Base-by-base conservation (phyloP, 2,888 invertebrate species). In the Thecophora atra region DNA sequence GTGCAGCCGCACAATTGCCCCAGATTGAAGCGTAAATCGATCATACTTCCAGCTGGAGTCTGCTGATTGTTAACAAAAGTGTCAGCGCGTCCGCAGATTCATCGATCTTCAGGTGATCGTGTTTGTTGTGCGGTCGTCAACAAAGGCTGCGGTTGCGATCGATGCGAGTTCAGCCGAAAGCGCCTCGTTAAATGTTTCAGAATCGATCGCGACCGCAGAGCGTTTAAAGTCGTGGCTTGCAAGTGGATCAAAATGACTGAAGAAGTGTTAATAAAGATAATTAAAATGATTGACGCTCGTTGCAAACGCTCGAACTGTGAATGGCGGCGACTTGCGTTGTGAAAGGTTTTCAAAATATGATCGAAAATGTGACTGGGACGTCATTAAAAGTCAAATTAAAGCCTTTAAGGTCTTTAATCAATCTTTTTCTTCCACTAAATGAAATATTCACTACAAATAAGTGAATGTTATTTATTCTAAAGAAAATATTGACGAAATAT, bases 31-130 rank as follows among this genome's bases (percentile, higher is more conserved):
- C 26, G 13, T 58, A 58, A 58, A 58, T 58, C 58, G 28, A 58
- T 58, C 58, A 24, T 83, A 81, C 76, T 80, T 81, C 76, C 77
- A 74, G 70, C 62, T 64, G 77, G 75, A 76, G 76, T 70, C 66
- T 68, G 52, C 70, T 70, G 66, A 73, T 66, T 73, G 42, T 44
- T 24, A 28, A 54, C 62, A 71, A 75, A 77, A 80, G 78, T 79
- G 79, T 79, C 76, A 79, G 75, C 52, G 42, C 64, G 21, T 52
- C 52, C 62, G 51, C 21, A 11, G 24, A 42, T 44, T 44, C 13
- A 68, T 58, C 44, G 44, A 42, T 68, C 58, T 68, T 66, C 24
- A 28, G 44, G 8, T 28, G 65, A 19, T 64, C 64, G 17, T 24
- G 47, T 47, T 47, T 26, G 28, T 58, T 58, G 28, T 58, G 26